Percentiles rank a stretch among this genome's conserved stretches.
These are phyloP conservation scores for Pseudorectes ferrugineus DNA, from an alignment of 2,113 vertebrate genomes.

Conservation along the genomic window DNA sequence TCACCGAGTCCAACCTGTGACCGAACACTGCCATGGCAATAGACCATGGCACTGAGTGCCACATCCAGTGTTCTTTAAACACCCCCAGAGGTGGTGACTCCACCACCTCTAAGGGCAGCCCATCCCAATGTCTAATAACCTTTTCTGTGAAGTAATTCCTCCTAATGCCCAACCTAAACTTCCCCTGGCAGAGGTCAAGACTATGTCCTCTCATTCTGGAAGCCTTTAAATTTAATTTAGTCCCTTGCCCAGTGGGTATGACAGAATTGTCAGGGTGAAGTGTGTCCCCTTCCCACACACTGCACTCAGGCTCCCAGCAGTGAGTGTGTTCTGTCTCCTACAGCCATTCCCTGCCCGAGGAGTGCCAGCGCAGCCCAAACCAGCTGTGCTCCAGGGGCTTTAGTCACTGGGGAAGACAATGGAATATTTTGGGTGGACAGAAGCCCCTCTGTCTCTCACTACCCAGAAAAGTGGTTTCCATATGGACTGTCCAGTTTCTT, in stretches of 20 bases:
- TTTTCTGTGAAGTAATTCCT: not conserved
- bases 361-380: no score
- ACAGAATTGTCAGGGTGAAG: not conserved
- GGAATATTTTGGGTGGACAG: not conserved
- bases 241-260: rapidly evolving
- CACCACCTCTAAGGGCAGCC: no score
- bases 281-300: rapidly evolving
- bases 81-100: rapidly evolving
- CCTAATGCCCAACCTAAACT: not conserved
- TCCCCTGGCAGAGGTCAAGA: not conserved
- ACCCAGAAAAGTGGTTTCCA: not conserved
- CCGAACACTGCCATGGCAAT: rapidly evolving
- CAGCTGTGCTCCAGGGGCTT: no score
- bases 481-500: rapidly evolving
- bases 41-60: not conserved
- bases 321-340: rapidly evolving
- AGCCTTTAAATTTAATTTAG: not conserved
- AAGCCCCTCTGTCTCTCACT: not conserved
- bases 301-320: rapidly evolving
- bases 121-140: not conserved
- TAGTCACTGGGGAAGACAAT: not conserved
- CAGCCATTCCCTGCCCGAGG: rapidly evolving
- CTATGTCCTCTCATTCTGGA: not conserved
- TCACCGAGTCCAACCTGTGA: no score
- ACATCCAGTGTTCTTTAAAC: not conserved